Evolutionary conservation across 2,113 vertebrate species (phyloP).

Genomic region (Monopterus albus): DNA sequence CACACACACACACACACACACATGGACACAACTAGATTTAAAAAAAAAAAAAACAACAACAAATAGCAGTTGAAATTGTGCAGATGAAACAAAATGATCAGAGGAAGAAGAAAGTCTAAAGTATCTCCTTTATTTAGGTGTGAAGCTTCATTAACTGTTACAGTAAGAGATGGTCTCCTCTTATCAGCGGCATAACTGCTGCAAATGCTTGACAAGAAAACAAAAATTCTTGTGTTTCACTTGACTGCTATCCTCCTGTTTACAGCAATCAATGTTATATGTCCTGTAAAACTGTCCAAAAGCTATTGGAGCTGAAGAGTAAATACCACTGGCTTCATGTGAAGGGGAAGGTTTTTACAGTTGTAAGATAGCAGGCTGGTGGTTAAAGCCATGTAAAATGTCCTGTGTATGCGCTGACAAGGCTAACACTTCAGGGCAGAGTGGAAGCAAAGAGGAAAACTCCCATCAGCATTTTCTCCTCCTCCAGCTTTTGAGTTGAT

Average conservation of each 20-base stretch:
- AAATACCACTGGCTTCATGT: constrained; percentile 33
- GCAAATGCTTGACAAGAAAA: constrained; percentile 12
- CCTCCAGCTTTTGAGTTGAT: constrained; percentile 72
- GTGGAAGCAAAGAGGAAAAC: constrained; percentile 66
- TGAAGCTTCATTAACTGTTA: constrained; percentile 11
- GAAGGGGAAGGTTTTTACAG: constrained; percentile 37
- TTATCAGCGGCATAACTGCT: neutral
- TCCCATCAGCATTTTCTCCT: constrained; percentile 78
- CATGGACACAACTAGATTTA: constrained; percentile 6
- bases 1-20: constrained; percentile 23
- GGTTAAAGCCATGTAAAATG: constrained; percentile 49
- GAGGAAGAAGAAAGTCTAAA: constrained; percentile 16
- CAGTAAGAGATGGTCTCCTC: constrained; percentile 21
- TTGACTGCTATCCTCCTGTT: constrained; percentile 1
- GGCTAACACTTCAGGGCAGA: constrained; percentile 52
- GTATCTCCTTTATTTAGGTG: constrained; percentile 5
- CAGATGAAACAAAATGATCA: constrained; percentile 28
- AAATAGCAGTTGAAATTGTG: constrained; percentile 14
- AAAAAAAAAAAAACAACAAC: constrained; percentile 18
- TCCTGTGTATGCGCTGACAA: constrained; percentile 62
- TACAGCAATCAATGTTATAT: neutral
- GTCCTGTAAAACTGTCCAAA: constrained; percentile 5
- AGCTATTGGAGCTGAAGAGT: constrained; percentile 22
- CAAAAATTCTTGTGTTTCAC: constrained; percentile 1
- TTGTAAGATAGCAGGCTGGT: constrained; percentile 45